Base-by-base conservation (phyloP, 2,113 vertebrate species). In the Ailuropoda melanoleuca region DNA sequence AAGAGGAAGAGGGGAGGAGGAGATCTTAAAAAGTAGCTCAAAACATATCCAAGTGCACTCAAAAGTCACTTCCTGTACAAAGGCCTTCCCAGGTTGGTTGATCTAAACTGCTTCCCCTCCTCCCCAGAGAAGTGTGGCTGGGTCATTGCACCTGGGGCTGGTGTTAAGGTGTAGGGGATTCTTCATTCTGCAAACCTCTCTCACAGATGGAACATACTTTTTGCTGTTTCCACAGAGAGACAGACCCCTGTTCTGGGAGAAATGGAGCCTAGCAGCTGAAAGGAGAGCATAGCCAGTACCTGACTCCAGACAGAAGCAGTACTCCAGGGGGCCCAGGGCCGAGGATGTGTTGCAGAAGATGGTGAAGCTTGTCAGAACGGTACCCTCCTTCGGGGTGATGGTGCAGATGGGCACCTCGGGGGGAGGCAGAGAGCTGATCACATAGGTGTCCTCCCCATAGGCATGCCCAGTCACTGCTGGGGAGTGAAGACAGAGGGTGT, bases 291-390 rank as follows among this genome's bases (percentile, higher is more conserved):
- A 15, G 72, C 0, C 34, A n/a, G 93, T 91, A 99, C 99, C 87
- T 72, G 99, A 80, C 80, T 98, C 97, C 88, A 98, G 95, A 15
- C 98, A 99, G 97, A 99, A 99, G 98, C 99, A 99, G 75, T 99
- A 99, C 0, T 98, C 98, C 97, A 99, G 99, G 66, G 85, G 86
- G 24, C 14, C 93, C 0, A 14, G 50, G 0, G 21, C 55, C 0
- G 2, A 0, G 48, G 98, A 93, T 68, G 96, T 0, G 0, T 96
- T 92, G 96, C 99, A 99, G 90, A 98, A 98, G 87, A 99, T 98
- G 53, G 98, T 66, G 95, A 99, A 99, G 0, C 97, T 95, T 11
- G 99, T 99, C 43, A 99, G 98, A 53, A 99, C 95, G 0, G 99
- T 99, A 75, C 99, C 99, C 90, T 98, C 98, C 1, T 39, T 7